Evolutionary conservation across 2,797 vertebrate genomes (phyloP).

Genomic region (Aulostomus chinensis): DNA sequence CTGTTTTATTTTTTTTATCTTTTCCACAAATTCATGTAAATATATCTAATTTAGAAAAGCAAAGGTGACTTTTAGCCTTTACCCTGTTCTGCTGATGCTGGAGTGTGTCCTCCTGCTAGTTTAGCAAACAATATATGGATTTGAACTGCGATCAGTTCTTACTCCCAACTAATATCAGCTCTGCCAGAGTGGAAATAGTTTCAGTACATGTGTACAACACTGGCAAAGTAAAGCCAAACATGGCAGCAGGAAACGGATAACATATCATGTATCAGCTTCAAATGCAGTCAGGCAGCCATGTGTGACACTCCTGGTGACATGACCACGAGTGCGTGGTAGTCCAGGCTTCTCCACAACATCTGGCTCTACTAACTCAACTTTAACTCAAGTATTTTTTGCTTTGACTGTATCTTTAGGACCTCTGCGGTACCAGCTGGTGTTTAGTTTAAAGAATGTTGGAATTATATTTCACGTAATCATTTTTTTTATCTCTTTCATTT

Average conservation of each 20-base stretch:
- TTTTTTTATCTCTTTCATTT: constrained; percentile 56
- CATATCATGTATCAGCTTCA: constrained; percentile 26
- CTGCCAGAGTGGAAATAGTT: no score
- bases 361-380: neutral
- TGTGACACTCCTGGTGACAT: constrained; percentile 3
- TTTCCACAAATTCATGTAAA: no score
- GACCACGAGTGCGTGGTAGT: constrained; percentile 12
- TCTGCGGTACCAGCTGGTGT: constrained; percentile 74
- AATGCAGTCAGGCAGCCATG: constrained; percentile 11
- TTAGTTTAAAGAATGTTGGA: constrained; percentile 79
- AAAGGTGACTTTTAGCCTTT: no score
- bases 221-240: constrained; percentile 39
- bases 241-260: constrained; percentile 20
- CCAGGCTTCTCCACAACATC: constrained; percentile 1
- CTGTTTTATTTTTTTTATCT: no score
- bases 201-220: no score
- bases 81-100: no score
- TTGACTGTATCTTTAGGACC: constrained; percentile 82
- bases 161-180: no score
- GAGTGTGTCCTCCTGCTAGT: no score
- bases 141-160: no score
- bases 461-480: constrained; percentile 55
- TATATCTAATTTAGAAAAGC: no score
- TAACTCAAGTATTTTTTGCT: constrained; percentile 57
- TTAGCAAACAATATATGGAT: no score